These are phyloP conservation scores for Drosophila sp. DNA, from an alignment of 1,140 invertebrate genomes.

Conservation along the genomic window DNA sequence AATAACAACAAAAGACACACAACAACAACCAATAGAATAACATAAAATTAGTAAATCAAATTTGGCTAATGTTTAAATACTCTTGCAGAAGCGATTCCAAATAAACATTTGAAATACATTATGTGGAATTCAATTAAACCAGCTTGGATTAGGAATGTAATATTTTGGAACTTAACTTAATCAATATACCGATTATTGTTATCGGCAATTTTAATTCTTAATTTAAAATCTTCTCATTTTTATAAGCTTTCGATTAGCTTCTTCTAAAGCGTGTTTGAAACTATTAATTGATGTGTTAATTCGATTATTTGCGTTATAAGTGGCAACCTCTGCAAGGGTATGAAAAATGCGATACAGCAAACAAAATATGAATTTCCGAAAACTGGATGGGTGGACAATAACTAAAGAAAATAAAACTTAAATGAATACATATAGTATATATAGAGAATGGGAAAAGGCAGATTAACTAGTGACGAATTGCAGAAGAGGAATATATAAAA, in stretches of 20 bases:
- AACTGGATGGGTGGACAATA: constrained; percentile 85
- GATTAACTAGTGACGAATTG: constrained; percentile 3
- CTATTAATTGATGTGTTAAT: too few relatives aligned
- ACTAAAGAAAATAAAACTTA: constrained; percentile 67
- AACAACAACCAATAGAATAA: not conserved
- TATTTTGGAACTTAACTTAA: too few relatives aligned
- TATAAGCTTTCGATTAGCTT: too few relatives aligned
- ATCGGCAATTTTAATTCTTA: too few relatives aligned
- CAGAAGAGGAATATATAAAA: constrained; percentile 45
- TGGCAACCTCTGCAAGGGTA: constrained; percentile 25
- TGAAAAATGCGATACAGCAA: constrained; percentile 25
- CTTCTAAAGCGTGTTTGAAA: too few relatives aligned
- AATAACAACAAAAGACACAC: not conserved
- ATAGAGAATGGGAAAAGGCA: constrained; percentile 40
- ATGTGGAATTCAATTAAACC: too few relatives aligned
- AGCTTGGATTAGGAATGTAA: too few relatives aligned
- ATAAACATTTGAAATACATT: too few relatives aligned
- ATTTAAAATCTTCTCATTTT: too few relatives aligned
- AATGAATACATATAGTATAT: constrained; percentile 46
- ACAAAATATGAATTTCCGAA: constrained; percentile 74
- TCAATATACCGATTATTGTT: too few relatives aligned
- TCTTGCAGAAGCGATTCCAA: constrained; percentile 8
- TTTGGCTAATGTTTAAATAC: constrained; percentile 15
- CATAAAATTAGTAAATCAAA: not conserved
- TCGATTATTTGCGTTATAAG: not conserved